Percentiles rank a stretch among this genome's conserved stretches.
Evolutionary conservation across 2,797 vertebrate genomes (phyloP).

Genomic region (Jordanella pulchra): DNA sequence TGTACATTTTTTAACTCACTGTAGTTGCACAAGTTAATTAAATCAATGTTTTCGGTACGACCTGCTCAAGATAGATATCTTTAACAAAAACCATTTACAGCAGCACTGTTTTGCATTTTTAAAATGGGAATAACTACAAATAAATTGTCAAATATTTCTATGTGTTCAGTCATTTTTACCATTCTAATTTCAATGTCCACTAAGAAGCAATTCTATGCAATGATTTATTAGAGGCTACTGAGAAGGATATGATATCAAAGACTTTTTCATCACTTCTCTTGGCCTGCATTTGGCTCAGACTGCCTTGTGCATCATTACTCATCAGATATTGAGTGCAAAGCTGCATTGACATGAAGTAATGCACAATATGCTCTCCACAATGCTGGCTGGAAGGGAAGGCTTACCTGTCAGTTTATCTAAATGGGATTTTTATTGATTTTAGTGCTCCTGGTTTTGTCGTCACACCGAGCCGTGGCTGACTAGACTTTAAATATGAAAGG

Average conservation of each 20-base stretch:
- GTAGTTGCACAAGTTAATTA: not conserved
- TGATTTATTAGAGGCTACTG: constrained; percentile 29
- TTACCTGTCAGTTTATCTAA: constrained; percentile 62
- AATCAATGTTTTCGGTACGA: not conserved
- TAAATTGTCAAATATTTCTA: constrained; percentile 20
- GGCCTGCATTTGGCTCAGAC: constrained; percentile 22
- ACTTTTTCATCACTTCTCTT: constrained; percentile 16
- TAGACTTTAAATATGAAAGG: constrained; percentile 60
- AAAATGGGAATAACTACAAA: constrained; percentile 7
- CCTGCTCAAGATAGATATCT: not conserved
- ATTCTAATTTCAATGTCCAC: constrained; percentile 16
- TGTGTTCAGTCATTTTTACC: constrained; percentile 17
- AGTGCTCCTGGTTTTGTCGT: constrained; percentile 37
- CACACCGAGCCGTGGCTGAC: constrained; percentile 28
- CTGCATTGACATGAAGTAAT: constrained; percentile 35
- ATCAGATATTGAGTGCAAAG: constrained; percentile 40
- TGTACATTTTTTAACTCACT: not conserved
- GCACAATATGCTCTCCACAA: constrained; percentile 22
- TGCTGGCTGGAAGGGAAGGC: constrained; percentile 20
- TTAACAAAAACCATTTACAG: not conserved
- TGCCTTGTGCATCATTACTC: constrained; percentile 45
- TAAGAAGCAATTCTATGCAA: constrained; percentile 6
- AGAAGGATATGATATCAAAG: constrained; percentile 8
- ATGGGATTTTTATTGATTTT: constrained; percentile 65
- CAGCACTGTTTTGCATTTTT: not conserved